Evolutionary conservation across 2,113 vertebrate genomes (phyloP), one percentile per base, ranked within the genome.

Genomic region (Galeopterus variegatus): DNA sequence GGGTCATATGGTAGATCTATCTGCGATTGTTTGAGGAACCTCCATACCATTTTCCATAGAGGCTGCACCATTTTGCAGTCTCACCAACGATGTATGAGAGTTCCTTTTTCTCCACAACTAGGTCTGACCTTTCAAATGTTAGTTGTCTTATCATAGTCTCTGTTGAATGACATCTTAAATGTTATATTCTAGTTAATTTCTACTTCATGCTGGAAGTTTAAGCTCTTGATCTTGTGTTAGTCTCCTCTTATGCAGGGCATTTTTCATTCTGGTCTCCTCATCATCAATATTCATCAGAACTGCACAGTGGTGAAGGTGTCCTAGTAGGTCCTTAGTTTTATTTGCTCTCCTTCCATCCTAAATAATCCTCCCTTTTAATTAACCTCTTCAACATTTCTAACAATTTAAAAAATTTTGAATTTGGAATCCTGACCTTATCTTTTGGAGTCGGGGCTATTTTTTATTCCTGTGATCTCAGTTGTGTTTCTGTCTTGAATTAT

Each of bases 81-180:
- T 4, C 41, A 41, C 41, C 41, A 41, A 41, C 41, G 4, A 41
- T 41, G 41, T 41, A 41, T 41, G 41, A 41, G 41, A 41, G 41
- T 41, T 41, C 41, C 41, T 41, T 41, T 41, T 41, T 41, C 41
- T 41, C 41, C 41, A 41, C 41, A 41, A 41, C 41, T 87, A 85
- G 56, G 17, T 79, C 33, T 81, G 90, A 88, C 67, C 19, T 87
- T 96, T 94, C 45, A 92, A 73, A 92, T 86, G 52, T 93, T 91
- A 92, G 62, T 86, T 17, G 52, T 72, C 8, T 85, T 92, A 67
- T 15, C 41, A 64, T 50, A 88, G 54, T 76, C 33, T 82, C 56
- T 13, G 3, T 52, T 79, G 83, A 92, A 82, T 90, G 67, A 50
- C 56, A 96, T 73, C 50, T 73, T 41, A 90, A 90, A 73, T 97